Conservation (phyloP, 2,797 vertebrate genomes). For the Intellagama lesueurii region DNA sequence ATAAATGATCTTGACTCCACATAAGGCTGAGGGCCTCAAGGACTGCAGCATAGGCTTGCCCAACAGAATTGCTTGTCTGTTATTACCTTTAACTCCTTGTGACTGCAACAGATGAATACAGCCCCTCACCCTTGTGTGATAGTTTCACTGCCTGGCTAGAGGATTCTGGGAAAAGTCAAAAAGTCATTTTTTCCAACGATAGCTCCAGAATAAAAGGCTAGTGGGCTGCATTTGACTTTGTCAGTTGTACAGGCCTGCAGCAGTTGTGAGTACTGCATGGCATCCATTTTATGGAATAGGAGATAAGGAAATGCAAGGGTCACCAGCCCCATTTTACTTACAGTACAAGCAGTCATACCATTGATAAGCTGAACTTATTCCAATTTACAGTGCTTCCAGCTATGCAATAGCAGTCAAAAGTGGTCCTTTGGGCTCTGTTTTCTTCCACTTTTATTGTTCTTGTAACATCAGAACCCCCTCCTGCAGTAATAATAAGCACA, state of each 20-base stretch:
- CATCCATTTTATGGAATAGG: not conserved
- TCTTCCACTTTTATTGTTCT: constrained; percentile 39
- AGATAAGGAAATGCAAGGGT: not conserved
- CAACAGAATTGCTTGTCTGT: not conserved
- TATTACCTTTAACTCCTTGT: not conserved
- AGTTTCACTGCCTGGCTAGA: not conserved
- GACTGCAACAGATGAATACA: not conserved
- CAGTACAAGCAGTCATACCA: not conserved
- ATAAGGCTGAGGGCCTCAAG: too few relatives aligned
- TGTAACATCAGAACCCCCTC: not conserved
- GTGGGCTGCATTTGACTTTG: not conserved
- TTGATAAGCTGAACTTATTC: constrained; percentile 13
- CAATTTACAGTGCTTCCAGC: constrained; percentile 7
- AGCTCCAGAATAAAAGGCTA: not conserved
- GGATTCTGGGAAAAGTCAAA: too few relatives aligned
- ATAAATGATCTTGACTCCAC: not conserved
- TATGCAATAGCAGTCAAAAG: constrained; percentile 37
- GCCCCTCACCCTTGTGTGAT: not conserved
- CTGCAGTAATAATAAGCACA: constrained; percentile 16
- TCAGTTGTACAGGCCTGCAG: not conserved
- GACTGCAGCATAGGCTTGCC: not conserved
- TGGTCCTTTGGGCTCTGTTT: constrained; percentile 8
- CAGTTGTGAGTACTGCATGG: fast-evolving
- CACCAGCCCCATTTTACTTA: not conserved
- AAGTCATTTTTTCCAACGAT: not conserved